Conservation (phyloP, 2,797 vertebrate species). For the Gymnoscopelus microlampas region DNA sequence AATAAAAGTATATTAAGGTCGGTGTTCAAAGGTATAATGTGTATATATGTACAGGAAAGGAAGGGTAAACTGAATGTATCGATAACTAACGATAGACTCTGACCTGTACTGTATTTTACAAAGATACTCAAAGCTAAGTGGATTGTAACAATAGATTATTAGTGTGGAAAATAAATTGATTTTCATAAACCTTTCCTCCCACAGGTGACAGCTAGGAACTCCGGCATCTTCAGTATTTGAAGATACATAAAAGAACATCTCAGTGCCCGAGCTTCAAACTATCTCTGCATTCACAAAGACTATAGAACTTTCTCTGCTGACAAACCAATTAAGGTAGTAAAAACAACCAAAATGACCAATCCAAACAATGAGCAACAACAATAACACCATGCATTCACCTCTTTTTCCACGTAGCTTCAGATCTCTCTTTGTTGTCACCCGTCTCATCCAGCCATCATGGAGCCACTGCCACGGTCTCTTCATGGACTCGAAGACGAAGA, state of each 20-base stretch:
- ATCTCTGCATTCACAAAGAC: constrained; percentile 15
- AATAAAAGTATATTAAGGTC: not conserved
- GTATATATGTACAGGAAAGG: not conserved
- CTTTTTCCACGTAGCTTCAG: constrained; percentile 33
- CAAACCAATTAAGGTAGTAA: not conserved
- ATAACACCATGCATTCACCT: not conserved
- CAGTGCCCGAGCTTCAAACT: not conserved
- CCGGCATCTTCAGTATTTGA: not conserved
- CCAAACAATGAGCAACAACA: constrained; percentile 1
- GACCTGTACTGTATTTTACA: not conserved
- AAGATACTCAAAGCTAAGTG: not conserved
- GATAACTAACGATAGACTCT: not conserved
- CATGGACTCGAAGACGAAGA: constrained; percentile 30
- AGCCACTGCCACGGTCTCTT: constrained; percentile 22
- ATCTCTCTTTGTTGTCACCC: constrained; percentile 3
- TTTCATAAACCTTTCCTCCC: not conserved
- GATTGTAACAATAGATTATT: too few relatives aligned
- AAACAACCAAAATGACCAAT: constrained; percentile 1
- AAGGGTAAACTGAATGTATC: not conserved
- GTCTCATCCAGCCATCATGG: constrained; percentile 40
- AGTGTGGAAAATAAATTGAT: not conserved
- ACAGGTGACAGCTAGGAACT: not conserved
- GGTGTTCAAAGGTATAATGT: not conserved
- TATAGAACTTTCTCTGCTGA: not conserved
- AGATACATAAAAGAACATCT: not conserved